Base-by-base conservation (phyloP, 92 coral and sea anemone genomes). In the Pocillopora meandrina region DNA sequence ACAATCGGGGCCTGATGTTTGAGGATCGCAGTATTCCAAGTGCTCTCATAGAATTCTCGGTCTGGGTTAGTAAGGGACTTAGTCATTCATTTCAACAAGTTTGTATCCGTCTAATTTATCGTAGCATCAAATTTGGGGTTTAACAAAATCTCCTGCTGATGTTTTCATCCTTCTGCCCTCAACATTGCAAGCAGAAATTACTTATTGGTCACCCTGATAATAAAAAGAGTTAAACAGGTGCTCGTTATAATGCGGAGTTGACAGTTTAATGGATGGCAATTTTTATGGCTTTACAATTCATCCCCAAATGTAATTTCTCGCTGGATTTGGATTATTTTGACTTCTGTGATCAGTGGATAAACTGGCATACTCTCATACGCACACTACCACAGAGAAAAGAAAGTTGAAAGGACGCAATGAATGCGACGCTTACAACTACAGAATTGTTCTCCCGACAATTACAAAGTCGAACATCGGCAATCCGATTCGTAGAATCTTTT, bases 1-100 rank as follows among this genome's bases (percentile, higher is more conserved):
- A 26, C 31, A 26, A 26, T 26, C 31, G 31, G 31, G 31, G 31
- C 31, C 31, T 26, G 31, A 26, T 26, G 75, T 89, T 90, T 61
- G 95, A 90, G 11, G 97, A 97, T 86, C 93, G 92, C 34, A 90
- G 84, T 34, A 97, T 94, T 34, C 93, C 98, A 2, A 97, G 90
- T 33, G 99, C 99, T 16, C 99, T 97, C 9, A 92, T 90, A 75
- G 97, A 94, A 59, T 97, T 97, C 93, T 71, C 99, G 4, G 98
- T 97, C 58, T 97, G 98, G 99, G 99, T 97, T 47, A 85, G 99
- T 87, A 15, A 64, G 42, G 56, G 8, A 1, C 64, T 9, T 23
- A 8, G 31, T 12, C n/a, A 65, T 9, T 10, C 26, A 65, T 12
- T n/a, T 36, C 23, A 9, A 26, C 31, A 26, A 26, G 31, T 26